phyloP scores from a whole-genome alignment of 1,140 invertebrate species.

The Trichomalopsis sarcophagae region DNA sequence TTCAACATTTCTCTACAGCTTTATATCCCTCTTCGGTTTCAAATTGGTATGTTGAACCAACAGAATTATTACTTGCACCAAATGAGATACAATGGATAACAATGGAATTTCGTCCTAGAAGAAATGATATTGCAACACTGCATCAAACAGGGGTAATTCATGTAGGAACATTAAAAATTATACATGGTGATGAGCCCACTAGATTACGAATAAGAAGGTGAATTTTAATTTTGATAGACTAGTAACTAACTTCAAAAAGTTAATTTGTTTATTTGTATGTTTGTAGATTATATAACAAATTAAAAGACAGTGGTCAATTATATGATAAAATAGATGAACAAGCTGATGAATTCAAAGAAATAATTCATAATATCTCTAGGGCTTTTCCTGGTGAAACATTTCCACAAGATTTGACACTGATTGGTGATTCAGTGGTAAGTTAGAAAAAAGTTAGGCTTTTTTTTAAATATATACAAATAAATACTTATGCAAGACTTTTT shows the following conservation, averaged over 20 bases:
- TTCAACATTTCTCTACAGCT: conserved; percentile 53
- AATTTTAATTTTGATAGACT: conserved; percentile 16
- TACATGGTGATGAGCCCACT: conserved; percentile 71
- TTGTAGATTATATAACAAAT: conserved; percentile 68
- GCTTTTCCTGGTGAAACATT: conserved; percentile 66
- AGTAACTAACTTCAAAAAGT: too few species aligned
- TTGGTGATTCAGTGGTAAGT: conserved; percentile 69
- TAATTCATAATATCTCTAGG: conserved; percentile 67
- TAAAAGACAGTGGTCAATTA: conserved; percentile 64
- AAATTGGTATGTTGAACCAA: conserved; percentile 69
- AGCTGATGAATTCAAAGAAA: conserved; percentile 66
- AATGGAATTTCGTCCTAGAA: conserved; percentile 68
- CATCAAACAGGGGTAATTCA: conserved; percentile 64
- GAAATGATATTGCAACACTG: conserved; percentile 65
- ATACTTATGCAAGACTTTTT: conserved; percentile 37
- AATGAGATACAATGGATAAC: conserved; percentile 64
- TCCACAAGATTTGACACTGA: conserved; percentile 62
- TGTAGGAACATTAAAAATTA: conserved; percentile 69
- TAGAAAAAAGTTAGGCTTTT: background rate
- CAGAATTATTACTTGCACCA: conserved; percentile 66
- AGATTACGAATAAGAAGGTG: conserved; percentile 71
- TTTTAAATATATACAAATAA: background rate
- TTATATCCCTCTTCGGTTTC: conserved; percentile 67
- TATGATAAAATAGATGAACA: conserved; percentile 62
- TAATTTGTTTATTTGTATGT: background rate